Conservation (phyloP, 1,140 invertebrate genomes). For the Drosophila murphyi region DNA sequence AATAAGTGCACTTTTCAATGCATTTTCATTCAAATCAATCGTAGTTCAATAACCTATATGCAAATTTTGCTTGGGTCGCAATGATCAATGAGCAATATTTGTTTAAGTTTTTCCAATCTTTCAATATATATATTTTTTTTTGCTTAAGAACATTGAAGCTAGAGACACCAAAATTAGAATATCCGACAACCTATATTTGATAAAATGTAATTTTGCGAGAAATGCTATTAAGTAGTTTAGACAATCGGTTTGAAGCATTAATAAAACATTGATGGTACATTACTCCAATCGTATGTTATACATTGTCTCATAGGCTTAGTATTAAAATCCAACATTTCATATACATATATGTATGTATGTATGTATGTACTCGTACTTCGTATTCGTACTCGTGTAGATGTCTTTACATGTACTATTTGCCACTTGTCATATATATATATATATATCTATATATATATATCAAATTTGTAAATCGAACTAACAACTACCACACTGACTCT, state of each 20-base stretch:
- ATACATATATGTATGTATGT: conserved; percentile 15
- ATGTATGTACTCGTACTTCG: conserved; percentile 11
- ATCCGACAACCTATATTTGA: background rate
- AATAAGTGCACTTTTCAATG: background rate
- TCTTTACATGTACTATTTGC: conserved; percentile 22
- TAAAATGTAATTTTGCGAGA: background rate
- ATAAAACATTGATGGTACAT: too few species aligned
- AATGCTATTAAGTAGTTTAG: background rate
- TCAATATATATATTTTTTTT: too few species aligned
- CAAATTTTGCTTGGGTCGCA: too few species aligned
- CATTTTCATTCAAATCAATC: background rate
- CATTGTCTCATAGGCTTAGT: conserved; percentile 10
- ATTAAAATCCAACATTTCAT: conserved; percentile 12
- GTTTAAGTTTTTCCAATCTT: too few species aligned
- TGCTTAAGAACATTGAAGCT: too few species aligned
- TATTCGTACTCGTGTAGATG: conserved; percentile 39
- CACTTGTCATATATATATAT: background rate
- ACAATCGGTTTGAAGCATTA: background rate
- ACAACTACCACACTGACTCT: conserved; percentile 8
- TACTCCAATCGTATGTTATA: background rate
- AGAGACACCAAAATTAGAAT: too few species aligned
- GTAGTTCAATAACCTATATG: too few species aligned
- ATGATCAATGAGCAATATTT: too few species aligned
- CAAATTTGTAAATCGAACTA: conserved; percentile 9
- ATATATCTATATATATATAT: background rate